Evolutionary conservation across 2,113 vertebrate genomes (phyloP).

Genomic region (Anarhynchus alexandrinus): DNA sequence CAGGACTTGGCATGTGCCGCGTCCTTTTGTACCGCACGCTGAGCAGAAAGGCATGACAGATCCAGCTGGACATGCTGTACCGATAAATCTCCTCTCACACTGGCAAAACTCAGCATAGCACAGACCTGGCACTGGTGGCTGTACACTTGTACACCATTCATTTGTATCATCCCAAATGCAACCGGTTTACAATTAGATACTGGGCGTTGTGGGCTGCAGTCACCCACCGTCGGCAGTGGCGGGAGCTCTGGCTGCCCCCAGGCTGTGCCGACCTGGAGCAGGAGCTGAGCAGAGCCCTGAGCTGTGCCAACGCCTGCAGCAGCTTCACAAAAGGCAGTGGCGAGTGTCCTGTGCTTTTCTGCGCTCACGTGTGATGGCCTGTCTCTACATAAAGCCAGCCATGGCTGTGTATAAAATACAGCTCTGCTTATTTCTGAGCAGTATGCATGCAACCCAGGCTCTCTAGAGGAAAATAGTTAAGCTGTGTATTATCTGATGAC

Average conservation of each 20-base stretch:
- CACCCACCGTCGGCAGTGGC: accelerated
- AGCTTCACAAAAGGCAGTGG: not conserved
- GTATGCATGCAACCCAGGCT: not conserved
- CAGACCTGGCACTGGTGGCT: not conserved
- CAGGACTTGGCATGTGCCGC: not conserved
- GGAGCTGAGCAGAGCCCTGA: not conserved
- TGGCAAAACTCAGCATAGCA: not conserved
- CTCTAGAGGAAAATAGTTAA: not conserved
- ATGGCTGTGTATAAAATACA: not conserved
- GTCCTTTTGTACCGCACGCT: not conserved
- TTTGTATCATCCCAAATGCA: not conserved
- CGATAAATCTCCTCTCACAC: not conserved
- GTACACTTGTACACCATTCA: not conserved
- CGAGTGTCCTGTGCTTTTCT: not conserved
- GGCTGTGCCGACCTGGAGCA: not conserved
- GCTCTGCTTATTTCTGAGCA: not conserved
- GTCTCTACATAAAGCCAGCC: not conserved
- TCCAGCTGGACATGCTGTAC: not conserved
- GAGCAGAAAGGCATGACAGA: not conserved
- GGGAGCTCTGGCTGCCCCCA: not conserved
- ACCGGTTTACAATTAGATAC: not conserved
- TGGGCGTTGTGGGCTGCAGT: not conserved
- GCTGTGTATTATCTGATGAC: accelerated
- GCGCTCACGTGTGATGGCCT: accelerated
- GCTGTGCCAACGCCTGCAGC: not conserved